Evolutionary conservation across 2,797 vertebrate species (phyloP).

Genomic region (Hylomyscus alleni): DNA sequence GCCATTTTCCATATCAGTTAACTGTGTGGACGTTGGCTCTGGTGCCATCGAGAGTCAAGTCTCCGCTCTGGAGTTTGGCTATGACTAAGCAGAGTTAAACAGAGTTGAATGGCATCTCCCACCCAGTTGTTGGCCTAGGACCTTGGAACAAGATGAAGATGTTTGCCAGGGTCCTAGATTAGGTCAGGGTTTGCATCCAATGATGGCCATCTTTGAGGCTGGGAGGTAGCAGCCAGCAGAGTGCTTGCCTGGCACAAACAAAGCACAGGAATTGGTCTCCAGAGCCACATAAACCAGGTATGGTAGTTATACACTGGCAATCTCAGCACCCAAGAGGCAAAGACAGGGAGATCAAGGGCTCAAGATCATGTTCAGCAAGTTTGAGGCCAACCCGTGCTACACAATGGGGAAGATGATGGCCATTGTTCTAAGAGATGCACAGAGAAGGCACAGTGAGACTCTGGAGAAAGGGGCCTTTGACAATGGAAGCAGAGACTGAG

Average conservation of each 20-base stretch:
- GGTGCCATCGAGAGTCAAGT: accelerated
- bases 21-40: too few species aligned
- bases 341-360: background rate
- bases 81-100: too few species aligned
- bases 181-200: background rate
- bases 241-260: background rate
- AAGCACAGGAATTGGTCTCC: background rate
- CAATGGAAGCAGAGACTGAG: background rate
- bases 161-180: background rate
- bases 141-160: background rate
- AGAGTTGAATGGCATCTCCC: background rate
- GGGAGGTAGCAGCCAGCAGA: background rate
- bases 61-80: background rate
- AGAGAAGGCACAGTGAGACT: background rate
- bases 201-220: background rate
- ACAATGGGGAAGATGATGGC: background rate
- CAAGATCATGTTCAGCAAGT: background rate
- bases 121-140: background rate
- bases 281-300: background rate
- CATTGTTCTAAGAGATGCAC: background rate
- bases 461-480: background rate
- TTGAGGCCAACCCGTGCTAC: background rate
- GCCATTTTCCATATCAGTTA: accelerated
- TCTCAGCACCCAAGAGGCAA: background rate
- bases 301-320: background rate